Evolutionary conservation across 1,140 invertebrate species (phyloP).

Genomic region (Tetramorium alpestre): DNA sequence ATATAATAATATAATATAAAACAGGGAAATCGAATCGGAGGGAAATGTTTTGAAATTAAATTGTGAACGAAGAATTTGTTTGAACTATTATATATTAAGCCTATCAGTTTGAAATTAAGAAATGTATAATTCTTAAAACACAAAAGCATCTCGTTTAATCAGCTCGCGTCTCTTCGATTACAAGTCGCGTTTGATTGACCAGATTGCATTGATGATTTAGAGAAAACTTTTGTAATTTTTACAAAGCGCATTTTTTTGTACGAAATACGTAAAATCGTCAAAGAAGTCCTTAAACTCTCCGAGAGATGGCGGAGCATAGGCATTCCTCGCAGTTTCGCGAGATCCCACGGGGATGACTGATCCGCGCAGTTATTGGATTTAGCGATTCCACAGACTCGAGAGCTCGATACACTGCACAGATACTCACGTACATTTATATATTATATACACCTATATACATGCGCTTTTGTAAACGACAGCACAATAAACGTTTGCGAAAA

Average conservation of each 20-base stretch:
- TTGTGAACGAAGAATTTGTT: not conserved
- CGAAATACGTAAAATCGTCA: slow-evolving; percentile 79
- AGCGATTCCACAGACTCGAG: not conserved
- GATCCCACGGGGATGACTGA: not conserved
- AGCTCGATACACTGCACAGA: not conserved
- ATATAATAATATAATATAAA: not conserved
- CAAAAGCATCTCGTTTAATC: not conserved
- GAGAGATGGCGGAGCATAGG: slow-evolving; percentile 81
- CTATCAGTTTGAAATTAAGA: not conserved
- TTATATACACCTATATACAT: not conserved
- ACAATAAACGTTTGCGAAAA: not conserved
- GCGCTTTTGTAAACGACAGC: not conserved
- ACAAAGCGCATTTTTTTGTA: slow-evolving; percentile 75
- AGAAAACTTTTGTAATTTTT: slow-evolving; percentile 65
- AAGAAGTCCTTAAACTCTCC: slow-evolving; percentile 77
- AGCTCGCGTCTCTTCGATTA: not conserved
- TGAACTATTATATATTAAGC: not conserved
- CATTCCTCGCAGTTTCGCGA: slow-evolving; percentile 46
- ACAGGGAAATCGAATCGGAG: not conserved
- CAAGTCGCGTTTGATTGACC: not conserved
- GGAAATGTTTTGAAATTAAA: not conserved
- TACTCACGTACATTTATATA: not conserved
- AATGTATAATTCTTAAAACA: slow-evolving; percentile 5
- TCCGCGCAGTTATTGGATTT: not conserved
- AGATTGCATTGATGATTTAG: not conserved